Base-by-base conservation (phyloP, 2,888 invertebrate species). In the Drosophila pseudotalamancana region DNA sequence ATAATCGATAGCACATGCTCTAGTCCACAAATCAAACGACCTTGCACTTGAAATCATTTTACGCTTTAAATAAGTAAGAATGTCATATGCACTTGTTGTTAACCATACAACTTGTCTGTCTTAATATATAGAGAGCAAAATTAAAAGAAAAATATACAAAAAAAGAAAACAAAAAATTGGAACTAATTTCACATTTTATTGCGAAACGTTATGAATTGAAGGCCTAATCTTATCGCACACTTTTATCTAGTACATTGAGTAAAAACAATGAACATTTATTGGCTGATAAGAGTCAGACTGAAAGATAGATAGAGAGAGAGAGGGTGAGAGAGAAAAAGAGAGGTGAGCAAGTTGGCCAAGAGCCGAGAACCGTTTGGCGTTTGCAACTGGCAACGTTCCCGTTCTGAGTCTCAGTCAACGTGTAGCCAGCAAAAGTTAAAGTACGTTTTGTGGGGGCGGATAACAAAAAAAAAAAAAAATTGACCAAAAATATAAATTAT, bases 351-450 rank as follows among this genome's bases (percentile, higher is more conserved):
- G 39, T 75, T 67, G 66, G 79, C 79, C 71, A 61, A 76, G 71
- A 66, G 78, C 62, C 78, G 70, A 68, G 57, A 42, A 32, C 18
- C 40, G 32, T 31, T 51, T 59, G 55, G 51, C 69, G 54, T 40
- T 72, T 46, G 61, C 54, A 59, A 68, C 80, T 79, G 66, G 73
- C 74, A 73, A 73, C 40, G 53, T 71, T 71, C 63, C 54, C 61
- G 68, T 65, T 75, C 54, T 53, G 45, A 34, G 61, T 51, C 66
- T 83, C 81, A 83, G 82, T 83, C 62, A 75, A 87, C 70, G 72
- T 71, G 71, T 62, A 62, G 67, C 82, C 42, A 75, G 78, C 81
- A 67, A 71, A 75, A 75, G 82, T 84, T 72, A 48, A 81, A 81
- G 87, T 84, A 87, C 87, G 81, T 72, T 61, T 35, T 40, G 43